A percentile compares a stretch with the other conserved stretches of the same genome.
phyloP scores from a whole-genome alignment of 2,888 invertebrate species.

The Nebria brevicollis region DNA sequence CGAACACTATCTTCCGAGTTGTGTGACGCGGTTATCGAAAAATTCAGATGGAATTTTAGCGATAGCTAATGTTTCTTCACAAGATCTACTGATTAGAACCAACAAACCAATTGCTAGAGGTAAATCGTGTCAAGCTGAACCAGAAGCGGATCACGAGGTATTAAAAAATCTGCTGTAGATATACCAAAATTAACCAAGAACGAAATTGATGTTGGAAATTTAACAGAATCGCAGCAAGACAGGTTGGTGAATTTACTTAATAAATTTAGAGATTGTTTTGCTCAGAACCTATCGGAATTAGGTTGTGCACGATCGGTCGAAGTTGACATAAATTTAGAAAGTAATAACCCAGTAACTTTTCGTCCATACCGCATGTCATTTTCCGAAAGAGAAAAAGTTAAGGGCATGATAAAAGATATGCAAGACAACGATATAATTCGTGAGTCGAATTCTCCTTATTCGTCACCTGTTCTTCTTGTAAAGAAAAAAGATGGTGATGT shows the following conservation, averaged over 20 bases:
- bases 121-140: slow-evolving; percentile 16
- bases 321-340: slow-evolving; percentile 48
- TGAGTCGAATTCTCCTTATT: no score
- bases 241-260: slow-evolving; percentile 31
- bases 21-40: slow-evolving; percentile 21
- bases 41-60: slow-evolving; percentile 32
- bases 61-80: slow-evolving; percentile 44
- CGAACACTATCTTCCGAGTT: slow-evolving; percentile 32
- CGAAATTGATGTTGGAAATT: slow-evolving; percentile 42
- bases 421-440: no score
- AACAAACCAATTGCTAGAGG: slow-evolving; percentile 46
- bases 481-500: no score
- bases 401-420: no score
- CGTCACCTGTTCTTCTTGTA: no score
- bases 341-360: slow-evolving; percentile 48
- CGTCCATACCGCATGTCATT: no score
- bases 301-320: slow-evolving; percentile 48
- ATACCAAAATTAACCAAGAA: slow-evolving; percentile 35
- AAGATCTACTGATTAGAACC: slow-evolving; percentile 28
- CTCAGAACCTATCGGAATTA: slow-evolving; percentile 46
- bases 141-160: background rate
- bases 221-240: slow-evolving; percentile 51
- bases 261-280: slow-evolving; percentile 48
- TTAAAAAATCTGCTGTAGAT: background rate
- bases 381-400: no score